phyloP scores from a whole-genome alignment of 2,888 invertebrate genomes.

The Caenorhabditis wallacei region DNA sequence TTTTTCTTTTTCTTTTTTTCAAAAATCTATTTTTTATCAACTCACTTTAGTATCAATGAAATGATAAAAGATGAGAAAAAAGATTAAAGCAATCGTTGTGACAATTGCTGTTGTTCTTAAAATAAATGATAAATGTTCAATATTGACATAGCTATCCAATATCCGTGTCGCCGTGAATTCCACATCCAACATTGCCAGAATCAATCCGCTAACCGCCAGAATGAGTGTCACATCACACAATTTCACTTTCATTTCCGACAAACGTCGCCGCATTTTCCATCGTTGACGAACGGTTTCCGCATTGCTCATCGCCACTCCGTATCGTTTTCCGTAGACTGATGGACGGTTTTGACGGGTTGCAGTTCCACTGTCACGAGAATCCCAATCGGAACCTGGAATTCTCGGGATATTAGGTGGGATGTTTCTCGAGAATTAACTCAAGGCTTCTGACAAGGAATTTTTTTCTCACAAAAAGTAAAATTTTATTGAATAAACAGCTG shows the following conservation, averaged over 20 bases:
- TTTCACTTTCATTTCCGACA: slow-evolving; percentile 71
- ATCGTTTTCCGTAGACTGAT: slow-evolving; percentile 67
- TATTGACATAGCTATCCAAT: slow-evolving; percentile 29
- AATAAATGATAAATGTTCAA: slow-evolving; percentile 45
- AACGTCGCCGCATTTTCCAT: slow-evolving; percentile 63
- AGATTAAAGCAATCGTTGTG: slow-evolving; percentile 98
- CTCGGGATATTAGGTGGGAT: too few species aligned
- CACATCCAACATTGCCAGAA: slow-evolving; percentile 77
- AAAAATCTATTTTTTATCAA: background rate
- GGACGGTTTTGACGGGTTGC: slow-evolving; percentile 12
- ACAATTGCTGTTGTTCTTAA: slow-evolving; percentile 84
- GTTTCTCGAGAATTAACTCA: too few species aligned
- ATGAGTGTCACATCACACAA: slow-evolving; percentile 75
- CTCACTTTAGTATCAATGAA: slow-evolving; percentile 99
- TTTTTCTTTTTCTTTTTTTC: too few species aligned
- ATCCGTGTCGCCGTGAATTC: slow-evolving; percentile 72
- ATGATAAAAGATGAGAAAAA: slow-evolving; percentile 99
- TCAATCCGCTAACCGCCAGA: slow-evolving; percentile 74
- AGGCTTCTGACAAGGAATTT: background rate
- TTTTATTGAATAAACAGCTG: too few species aligned
- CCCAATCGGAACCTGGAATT: slow-evolving; percentile 59
- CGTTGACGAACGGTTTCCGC: slow-evolving; percentile 68
- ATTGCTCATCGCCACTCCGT: slow-evolving; percentile 71
- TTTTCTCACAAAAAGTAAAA: too few species aligned
- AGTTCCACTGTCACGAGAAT: slow-evolving; percentile 49